These are phyloP conservation scores for Drosophila littoralis DNA, from an alignment of 1,140 invertebrate species.

Conservation along the genomic window DNA sequence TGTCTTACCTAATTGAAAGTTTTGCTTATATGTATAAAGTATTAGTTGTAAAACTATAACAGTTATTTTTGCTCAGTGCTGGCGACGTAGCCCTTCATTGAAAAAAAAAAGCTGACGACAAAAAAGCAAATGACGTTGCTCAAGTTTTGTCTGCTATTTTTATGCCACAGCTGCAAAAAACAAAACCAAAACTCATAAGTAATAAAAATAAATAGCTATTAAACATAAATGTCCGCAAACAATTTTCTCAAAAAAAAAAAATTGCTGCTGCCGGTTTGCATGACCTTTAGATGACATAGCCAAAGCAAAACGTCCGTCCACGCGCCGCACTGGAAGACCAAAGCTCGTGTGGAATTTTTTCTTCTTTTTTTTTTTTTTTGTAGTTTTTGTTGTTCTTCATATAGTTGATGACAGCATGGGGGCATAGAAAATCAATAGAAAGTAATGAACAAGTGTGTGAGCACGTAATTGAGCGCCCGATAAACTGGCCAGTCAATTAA, in stretches of 20 bases:
- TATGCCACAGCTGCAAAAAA: slow-evolving; percentile 32
- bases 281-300: slow-evolving; percentile 80
- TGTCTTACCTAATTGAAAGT: too few relatives aligned
- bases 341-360: slow-evolving; percentile 47
- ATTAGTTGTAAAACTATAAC: background rate
- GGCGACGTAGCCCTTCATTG: slow-evolving; percentile 12
- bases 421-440: slow-evolving; percentile 65
- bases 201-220: slow-evolving; percentile 53
- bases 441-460: background rate
- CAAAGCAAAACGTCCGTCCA: slow-evolving; percentile 26
- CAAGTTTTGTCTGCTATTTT: slow-evolving; percentile 49
- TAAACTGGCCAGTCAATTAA: slow-evolving; percentile 28
- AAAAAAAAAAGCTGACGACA: background rate
- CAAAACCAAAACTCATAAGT: slow-evolving; percentile 53
- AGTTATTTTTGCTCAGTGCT: background rate
- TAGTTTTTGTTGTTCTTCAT: slow-evolving; percentile 29
- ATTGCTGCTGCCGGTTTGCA: slow-evolving; percentile 28
- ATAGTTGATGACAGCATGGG: slow-evolving; percentile 42
- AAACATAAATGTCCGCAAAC: slow-evolving; percentile 54
- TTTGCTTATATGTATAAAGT: too few relatives aligned
- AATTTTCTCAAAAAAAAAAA: slow-evolving; percentile 25
- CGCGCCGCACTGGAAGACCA: slow-evolving; percentile 67
- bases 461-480: slow-evolving; percentile 34
- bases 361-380: slow-evolving; percentile 4
- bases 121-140: background rate